phyloP scores from a whole-genome alignment of 2,113 vertebrate genomes.

The cattle (Bos taurus) region DNA sequence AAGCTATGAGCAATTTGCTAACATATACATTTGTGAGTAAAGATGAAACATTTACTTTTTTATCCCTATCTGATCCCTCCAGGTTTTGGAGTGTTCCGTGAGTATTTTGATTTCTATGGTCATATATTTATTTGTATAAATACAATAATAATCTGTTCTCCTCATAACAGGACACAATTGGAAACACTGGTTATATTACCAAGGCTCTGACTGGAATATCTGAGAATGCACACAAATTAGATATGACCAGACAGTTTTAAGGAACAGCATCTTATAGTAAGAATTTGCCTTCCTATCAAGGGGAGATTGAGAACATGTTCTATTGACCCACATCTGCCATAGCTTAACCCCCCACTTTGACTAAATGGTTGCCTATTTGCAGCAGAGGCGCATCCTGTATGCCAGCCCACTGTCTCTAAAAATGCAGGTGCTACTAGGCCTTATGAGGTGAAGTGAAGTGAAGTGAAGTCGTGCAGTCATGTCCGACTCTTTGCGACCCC shows the following conservation, averaged over 20 bases:
- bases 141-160: not conserved
- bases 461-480: too few species aligned
- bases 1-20: not conserved
- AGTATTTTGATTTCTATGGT: not conserved
- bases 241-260: not conserved
- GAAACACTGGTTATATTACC: not conserved
- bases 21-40: not conserved
- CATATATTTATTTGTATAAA: not conserved
- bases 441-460: too few species aligned
- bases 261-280: not conserved
- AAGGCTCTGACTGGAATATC: not conserved
- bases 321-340: too few species aligned
- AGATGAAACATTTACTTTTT: not conserved
- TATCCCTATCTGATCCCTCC: not conserved
- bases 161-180: not conserved
- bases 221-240: not conserved
- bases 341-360: too few species aligned
- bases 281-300: too few species aligned
- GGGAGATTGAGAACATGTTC: too few species aligned
- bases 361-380: too few species aligned
- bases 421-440: too few species aligned
- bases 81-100: not conserved
- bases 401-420: too few species aligned
- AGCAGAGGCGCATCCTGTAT: too few species aligned
- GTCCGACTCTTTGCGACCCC: too few species aligned